These are phyloP conservation scores for Clostera curtula DNA, from an alignment of 2,888 invertebrate genomes.

Conservation along the genomic window DNA sequence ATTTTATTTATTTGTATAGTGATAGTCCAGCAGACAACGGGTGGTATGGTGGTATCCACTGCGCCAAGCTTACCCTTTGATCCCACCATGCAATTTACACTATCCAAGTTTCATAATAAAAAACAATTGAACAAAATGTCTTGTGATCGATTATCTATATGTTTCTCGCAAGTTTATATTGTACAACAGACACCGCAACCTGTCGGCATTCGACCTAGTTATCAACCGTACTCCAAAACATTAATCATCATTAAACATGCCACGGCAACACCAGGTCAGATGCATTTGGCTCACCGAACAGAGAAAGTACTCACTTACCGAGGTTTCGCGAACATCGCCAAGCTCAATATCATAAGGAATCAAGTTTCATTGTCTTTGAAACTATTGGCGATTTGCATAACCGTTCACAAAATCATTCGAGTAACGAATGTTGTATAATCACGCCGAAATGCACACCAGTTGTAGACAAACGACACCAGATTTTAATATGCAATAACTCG, in stretches of 20 bases:
- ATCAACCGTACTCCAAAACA: constrained; percentile 4
- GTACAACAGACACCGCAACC: constrained; percentile 1
- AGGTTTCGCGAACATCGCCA: constrained; percentile 14
- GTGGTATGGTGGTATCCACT: too few relatives aligned
- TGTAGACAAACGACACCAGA: constrained; percentile 18
- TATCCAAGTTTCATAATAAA: too few relatives aligned
- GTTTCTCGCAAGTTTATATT: too few relatives aligned
- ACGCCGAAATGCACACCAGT: constrained; percentile 24
- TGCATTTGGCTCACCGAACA: constrained; percentile 14
- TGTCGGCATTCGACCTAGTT: neutral
- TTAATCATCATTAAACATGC: constrained; percentile 8
- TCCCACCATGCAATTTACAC: too few relatives aligned
- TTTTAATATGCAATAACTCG: constrained; percentile 27
- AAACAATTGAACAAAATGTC: too few relatives aligned
- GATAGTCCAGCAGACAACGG: too few relatives aligned
- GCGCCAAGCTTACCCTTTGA: too few relatives aligned
- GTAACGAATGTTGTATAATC: constrained; percentile 30
- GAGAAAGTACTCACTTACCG: constrained; percentile 24
- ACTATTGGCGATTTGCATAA: constrained; percentile 38
- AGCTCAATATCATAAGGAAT: constrained; percentile 22
- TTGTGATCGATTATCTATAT: too few relatives aligned
- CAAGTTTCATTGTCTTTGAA: constrained; percentile 30
- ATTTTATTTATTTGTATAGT: too few relatives aligned
- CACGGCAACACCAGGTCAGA: constrained; percentile 10
- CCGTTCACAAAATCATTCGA: constrained; percentile 26